phyloP scores from a whole-genome alignment of 2,888 invertebrate species.

The Agrochola lota region DNA sequence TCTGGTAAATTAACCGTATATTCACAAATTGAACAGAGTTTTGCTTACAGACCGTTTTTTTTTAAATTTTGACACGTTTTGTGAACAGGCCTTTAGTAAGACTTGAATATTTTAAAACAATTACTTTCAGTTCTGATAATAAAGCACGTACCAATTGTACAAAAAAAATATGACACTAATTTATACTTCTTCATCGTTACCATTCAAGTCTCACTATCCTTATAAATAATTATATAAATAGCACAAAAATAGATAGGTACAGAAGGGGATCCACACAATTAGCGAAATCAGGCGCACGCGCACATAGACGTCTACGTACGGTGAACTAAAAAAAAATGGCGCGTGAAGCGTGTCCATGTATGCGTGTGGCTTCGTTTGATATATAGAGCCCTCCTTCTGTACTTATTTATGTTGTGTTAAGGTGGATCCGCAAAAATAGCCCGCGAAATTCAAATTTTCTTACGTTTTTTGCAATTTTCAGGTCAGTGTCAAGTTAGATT shows the following conservation, averaged over 20 bases:
- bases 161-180: constrained; percentile 1
- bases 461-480: no score
- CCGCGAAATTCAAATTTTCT: no score
- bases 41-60: background rate
- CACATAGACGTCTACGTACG: background rate
- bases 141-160: background rate
- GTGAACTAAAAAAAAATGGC: background rate
- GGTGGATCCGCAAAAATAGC: no score
- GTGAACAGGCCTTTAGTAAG: constrained; percentile 36
- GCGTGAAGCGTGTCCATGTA: background rate
- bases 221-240: constrained; percentile 16
- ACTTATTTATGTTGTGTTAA: background rate
- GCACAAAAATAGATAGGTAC: background rate
- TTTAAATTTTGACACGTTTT: background rate
- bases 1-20: background rate
- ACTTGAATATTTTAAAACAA: constrained; percentile 25
- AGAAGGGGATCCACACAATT: background rate
- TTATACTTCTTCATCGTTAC: background rate
- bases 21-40: background rate
- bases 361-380: background rate
- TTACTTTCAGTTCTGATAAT: background rate
- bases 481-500: no score
- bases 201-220: constrained; percentile 38
- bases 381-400: background rate
- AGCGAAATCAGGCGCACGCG: background rate